Evolutionary conservation across 2,888 invertebrate species (phyloP), one percentile per base, ranked within the genome.

Genomic region (Acanthoscelides obtectus): DNA sequence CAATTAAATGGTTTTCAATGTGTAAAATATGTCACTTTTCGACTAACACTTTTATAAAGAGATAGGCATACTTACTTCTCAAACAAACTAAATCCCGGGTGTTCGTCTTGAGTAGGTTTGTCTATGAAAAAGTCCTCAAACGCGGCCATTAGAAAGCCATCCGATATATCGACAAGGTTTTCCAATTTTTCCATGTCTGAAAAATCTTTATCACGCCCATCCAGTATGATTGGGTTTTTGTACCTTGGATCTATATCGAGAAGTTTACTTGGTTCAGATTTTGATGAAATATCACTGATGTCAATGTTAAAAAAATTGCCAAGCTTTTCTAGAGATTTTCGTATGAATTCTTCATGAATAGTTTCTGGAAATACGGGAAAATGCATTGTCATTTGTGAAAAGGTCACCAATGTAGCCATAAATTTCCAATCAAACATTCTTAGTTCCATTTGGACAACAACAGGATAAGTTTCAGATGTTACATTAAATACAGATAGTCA

Each of bases 131-230:
- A 87, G 19, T 81, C 79, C 71, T 85, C 83, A 71, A 87, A 86
- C 22, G 87, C 87, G 76, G 85, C 83, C 79, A 86, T 84, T 22
- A 88, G 75, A 79, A 88, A 88, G 1, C 83, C 83, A 75, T 85
- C 81, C 3, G 78, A 75, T 0, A 80, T 80, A 73, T 85, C 83
- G 3, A 84, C 80, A 22, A 82, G 76, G 75, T 83, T 82, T 69
- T 83, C 83, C 22, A 83, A 74, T 72, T 79, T 80, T 72, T 83
- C 82, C 80, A 83, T 80, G 72, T 84, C 83, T 1, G 80, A 80
- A 6, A 77, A 76, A 45, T 79, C 78, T 71, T 80, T 81, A 69
- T 75, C 78, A 27, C 78, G 76, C 67, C 81, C 82, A 0, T 77
- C 75, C 67, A 79, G 80, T 2, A 79, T 78, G 0, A 80, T 77